A percentile compares a stretch with the other conserved stretches of the same genome.
These are phyloP conservation scores for Pterobdella sp. DNA, from an alignment of 2,888 invertebrate genomes.

Conservation along the genomic window DNA sequence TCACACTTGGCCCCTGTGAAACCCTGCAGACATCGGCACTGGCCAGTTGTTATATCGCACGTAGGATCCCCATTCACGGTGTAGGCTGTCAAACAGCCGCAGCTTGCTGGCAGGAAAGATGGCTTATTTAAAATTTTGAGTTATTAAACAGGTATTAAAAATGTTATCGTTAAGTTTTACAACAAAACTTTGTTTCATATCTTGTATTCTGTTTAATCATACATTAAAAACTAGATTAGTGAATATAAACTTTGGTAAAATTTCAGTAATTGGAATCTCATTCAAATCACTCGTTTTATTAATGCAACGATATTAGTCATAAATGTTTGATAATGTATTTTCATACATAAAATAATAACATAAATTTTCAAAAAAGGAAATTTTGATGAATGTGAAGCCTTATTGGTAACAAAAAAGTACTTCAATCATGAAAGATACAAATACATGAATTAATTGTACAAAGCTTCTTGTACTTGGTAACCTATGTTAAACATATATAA, in stretches of 20 bases:
- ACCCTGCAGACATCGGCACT: constrained; percentile 14
- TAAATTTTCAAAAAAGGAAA: no score
- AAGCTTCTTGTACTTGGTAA: no score
- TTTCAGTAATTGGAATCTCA: background rate
- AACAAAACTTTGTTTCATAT: background rate
- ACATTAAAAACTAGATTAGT: background rate
- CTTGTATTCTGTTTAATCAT: background rate
- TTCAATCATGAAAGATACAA: no score
- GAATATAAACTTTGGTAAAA: background rate
- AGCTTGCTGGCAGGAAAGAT: background rate
- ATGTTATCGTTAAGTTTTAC: background rate
- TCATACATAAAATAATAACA: no score
- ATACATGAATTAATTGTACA: no score
- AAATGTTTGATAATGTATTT: no score
- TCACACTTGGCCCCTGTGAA: constrained; percentile 1
- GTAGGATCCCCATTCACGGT: constrained; percentile 10
- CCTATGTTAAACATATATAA: no score
- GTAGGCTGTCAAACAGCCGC: constrained; percentile 13
- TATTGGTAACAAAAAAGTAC: no score
- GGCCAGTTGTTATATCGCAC: constrained; percentile 10
- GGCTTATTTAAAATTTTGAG: no score
- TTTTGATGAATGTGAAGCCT: no score
- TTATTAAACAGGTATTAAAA: background rate
- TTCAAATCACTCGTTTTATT: background rate
- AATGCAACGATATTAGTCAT: no score